These are phyloP conservation scores for Lacerta bilineata DNA, from an alignment of 2,797 vertebrate genomes.

Conservation along the genomic window DNA sequence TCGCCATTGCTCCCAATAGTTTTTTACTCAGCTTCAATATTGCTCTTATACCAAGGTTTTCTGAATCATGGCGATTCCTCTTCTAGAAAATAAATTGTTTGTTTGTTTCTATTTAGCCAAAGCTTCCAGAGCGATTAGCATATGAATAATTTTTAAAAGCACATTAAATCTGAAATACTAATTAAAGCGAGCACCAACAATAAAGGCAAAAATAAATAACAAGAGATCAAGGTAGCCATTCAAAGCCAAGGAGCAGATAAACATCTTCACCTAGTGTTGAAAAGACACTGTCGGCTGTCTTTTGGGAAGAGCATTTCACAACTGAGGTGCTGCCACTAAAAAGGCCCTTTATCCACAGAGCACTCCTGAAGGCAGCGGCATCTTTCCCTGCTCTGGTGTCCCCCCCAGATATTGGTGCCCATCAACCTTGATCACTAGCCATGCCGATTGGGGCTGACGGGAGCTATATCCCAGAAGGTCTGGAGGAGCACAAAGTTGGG, in stretches of 20 bases:
- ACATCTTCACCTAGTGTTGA: no score
- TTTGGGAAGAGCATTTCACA: not conserved
- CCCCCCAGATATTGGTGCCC: not conserved
- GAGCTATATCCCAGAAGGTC: not conserved
- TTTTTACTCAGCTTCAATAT: not conserved
- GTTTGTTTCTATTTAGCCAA: not conserved
- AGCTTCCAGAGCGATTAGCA: not conserved
- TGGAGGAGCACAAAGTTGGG: not conserved
- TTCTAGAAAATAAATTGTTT: not conserved
- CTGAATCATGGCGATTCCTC: not conserved
- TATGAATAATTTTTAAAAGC: not conserved
- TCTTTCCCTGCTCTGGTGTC: not conserved
- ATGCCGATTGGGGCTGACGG: not conserved
- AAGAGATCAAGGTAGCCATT: not conserved
- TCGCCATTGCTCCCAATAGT: no score
- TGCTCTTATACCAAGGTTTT: not conserved
- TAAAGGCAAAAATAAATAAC: not conserved
- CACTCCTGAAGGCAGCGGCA: not conserved
- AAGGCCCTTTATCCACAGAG: not conserved
- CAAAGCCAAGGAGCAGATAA: not conserved
- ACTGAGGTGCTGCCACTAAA: not conserved
- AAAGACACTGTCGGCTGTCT: no score
- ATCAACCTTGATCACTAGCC: not conserved
- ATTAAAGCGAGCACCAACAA: not conserved
- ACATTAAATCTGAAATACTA: not conserved